A percentile compares a stretch with the other conserved stretches of the same genome.
These are phyloP conservation scores for Pseudois nayaur DNA, from an alignment of 2,113 vertebrate genomes.

Conservation along the genomic window DNA sequence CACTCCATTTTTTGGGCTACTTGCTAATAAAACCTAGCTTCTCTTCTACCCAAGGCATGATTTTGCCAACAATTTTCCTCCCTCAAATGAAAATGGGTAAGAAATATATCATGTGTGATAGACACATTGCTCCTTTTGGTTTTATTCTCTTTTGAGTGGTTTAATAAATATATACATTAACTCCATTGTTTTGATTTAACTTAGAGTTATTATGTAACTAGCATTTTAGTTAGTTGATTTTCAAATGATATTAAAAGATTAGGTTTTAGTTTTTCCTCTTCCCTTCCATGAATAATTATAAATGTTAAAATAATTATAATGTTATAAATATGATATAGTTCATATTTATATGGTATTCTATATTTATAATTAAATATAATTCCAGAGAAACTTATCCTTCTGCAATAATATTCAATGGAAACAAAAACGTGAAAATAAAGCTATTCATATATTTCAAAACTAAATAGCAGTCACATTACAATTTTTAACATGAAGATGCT, in stretches of 20 bases:
- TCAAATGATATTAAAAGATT: not conserved
- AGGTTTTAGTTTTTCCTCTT: not conserved
- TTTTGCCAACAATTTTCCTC: not conserved
- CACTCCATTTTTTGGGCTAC: not conserved
- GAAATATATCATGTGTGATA: not conserved
- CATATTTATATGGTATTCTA: not conserved
- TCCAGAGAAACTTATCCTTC: not conserved
- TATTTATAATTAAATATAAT: constrained; percentile 8
- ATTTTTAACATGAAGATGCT: not conserved
- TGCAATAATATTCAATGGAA: not conserved
- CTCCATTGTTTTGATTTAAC: not conserved
- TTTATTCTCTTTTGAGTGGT: not conserved
- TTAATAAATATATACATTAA: not conserved
- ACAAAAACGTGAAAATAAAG: not conserved
- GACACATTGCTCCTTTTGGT: not conserved
- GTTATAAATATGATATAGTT: not conserved
- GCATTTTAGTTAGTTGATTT: not conserved
- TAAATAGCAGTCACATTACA: not conserved
- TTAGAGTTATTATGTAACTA: not conserved
- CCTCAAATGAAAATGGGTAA: not conserved
- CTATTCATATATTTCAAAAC: not conserved
- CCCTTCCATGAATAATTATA: not conserved
- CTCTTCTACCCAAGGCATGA: not conserved
- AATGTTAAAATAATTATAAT: not conserved
- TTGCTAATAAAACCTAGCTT: not conserved